Evolutionary conservation across 2,113 vertebrate species (phyloP).

Genomic region (Saccopteryx leptura): DNA sequence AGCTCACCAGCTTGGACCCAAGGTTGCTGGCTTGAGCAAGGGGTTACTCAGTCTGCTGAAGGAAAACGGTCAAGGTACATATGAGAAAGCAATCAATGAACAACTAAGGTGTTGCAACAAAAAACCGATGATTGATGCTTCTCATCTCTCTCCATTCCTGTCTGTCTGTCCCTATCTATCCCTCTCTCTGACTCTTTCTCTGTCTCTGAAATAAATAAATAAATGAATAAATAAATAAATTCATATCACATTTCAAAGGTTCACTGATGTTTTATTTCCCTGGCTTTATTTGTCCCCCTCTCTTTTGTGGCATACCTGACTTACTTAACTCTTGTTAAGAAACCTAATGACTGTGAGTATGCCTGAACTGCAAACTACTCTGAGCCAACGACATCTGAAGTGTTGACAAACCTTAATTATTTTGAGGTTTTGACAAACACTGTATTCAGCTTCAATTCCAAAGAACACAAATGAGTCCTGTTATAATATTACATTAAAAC

Average conservation of each 20-base stretch:
- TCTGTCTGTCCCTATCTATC: too few species aligned
- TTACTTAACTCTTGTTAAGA: constrained; percentile 18
- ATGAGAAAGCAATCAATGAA: too few species aligned
- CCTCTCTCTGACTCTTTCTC: too few species aligned
- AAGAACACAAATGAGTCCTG: not conserved
- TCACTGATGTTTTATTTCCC: not conserved
- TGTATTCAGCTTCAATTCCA: not conserved
- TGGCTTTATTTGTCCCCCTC: not conserved
- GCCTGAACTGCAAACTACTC: not conserved
- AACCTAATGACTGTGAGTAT: not conserved
- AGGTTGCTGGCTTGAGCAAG: too few species aligned
- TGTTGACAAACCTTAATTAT: not conserved
- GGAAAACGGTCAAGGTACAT: too few species aligned
- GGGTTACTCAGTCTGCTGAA: too few species aligned
- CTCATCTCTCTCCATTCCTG: too few species aligned
- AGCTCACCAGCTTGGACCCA: too few species aligned
- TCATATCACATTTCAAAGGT: not conserved
- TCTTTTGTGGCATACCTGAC: not conserved
- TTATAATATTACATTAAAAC: not conserved
- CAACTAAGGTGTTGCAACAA: too few species aligned
- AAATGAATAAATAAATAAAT: too few species aligned
- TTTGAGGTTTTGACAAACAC: not conserved
- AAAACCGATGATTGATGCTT: too few species aligned
- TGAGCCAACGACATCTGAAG: not conserved
- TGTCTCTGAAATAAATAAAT: too few species aligned